A percentile compares a stretch with the other conserved stretches of the same genome.
Evolutionary conservation across 2,797 vertebrate genomes (phyloP).

Genomic region (Acipenser ruthenus): DNA sequence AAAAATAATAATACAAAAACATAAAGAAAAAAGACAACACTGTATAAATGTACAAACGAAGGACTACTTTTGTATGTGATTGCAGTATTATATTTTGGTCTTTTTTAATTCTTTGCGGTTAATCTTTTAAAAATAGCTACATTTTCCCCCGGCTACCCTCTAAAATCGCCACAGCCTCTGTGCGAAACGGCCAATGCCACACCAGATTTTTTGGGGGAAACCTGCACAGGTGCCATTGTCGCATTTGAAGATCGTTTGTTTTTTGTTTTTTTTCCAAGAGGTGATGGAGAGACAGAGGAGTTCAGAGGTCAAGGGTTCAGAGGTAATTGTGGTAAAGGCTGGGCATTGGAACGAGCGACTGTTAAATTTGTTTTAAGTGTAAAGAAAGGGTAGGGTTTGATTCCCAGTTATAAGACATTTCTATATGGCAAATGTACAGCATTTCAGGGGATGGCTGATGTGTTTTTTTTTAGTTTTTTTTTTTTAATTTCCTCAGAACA

Average conservation of each 20-base stretch:
- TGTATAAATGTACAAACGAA: constrained; percentile 99
- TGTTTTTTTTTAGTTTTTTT: constrained; percentile 33
- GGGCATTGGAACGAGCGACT: not conserved
- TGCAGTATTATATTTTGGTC: constrained; percentile 96
- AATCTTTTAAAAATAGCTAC: constrained; percentile 35
- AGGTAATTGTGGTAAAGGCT: constrained; percentile 38
- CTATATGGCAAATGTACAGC: constrained; percentile 27
- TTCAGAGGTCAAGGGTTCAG: constrained; percentile 39
- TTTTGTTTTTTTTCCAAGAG: constrained; percentile 19
- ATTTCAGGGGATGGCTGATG: constrained; percentile 29
- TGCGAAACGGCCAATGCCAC: constrained; percentile 44
- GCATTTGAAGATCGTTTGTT: constrained; percentile 50
- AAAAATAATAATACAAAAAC: constrained; percentile 38
- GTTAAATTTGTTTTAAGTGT: not conserved
- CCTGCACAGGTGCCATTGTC: constrained; percentile 57
- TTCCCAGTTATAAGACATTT: constrained; percentile 23
- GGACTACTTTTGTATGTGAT: constrained; percentile 99
- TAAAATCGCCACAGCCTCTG: constrained; percentile 69
- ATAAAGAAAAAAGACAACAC: constrained; percentile 53
- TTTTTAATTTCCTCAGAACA: constrained; percentile 44
- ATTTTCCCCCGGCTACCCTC: constrained; percentile 39
- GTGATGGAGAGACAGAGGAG: constrained; percentile 39
- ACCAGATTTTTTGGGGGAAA: constrained; percentile 45
- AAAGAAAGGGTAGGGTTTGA: constrained; percentile 10
- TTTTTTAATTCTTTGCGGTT: constrained; percentile 47